Conservation (phyloP, 2,113 vertebrate species). For the Mobula hypostoma region DNA sequence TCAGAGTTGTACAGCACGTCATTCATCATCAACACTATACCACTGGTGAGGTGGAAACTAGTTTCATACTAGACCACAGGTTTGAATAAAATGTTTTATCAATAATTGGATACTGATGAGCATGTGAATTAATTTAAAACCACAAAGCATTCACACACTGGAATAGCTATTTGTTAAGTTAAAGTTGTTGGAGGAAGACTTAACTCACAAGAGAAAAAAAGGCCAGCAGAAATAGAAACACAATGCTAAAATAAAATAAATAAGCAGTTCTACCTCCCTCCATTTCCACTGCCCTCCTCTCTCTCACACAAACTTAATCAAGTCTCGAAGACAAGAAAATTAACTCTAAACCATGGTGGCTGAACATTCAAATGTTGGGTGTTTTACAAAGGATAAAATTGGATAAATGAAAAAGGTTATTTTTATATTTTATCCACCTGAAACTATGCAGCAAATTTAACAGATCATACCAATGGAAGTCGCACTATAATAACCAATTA, state of each 20-base stretch:
- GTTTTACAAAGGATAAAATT: neutral
- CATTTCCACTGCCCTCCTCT: neutral
- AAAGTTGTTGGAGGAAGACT: neutral
- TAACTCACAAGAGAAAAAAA: neutral
- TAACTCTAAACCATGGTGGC: neutral
- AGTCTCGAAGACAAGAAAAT: neutral
- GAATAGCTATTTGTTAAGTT: neutral
- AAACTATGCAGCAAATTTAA: neutral
- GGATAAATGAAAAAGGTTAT: neutral
- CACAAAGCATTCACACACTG: neutral
- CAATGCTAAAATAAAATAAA: neutral
- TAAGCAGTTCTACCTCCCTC: neutral
- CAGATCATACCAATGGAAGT: neutral
- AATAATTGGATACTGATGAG: neutral
- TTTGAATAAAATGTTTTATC: neutral
- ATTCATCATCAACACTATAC: neutral
- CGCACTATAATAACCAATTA: neutral
- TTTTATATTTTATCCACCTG: neutral
- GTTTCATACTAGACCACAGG: neutral
- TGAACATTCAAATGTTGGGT: neutral
- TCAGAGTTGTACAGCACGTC: neutral
- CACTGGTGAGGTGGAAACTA: neutral
- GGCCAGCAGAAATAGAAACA: neutral
- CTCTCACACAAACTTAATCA: neutral
- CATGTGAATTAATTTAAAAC: neutral